phyloP scores from a whole-genome alignment of 2,113 vertebrate genomes.

The Malurus melanocephalus region DNA sequence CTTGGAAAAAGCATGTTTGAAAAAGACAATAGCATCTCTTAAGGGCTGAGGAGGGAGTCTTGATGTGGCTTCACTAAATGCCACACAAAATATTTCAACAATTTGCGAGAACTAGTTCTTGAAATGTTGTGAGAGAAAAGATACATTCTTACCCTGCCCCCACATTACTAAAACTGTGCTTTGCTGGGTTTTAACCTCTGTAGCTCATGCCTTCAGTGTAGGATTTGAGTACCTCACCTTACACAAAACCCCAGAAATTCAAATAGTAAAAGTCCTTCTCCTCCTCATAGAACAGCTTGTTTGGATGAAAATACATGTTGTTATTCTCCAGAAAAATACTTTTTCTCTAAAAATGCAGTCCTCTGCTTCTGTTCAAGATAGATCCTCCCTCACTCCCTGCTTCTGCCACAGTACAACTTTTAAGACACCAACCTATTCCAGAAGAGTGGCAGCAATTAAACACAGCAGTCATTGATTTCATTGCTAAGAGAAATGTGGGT shows the following conservation, averaged over 20 bases:
- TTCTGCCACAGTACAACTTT: background rate
- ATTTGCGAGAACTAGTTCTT: slow-evolving; percentile 31
- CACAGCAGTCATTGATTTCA: background rate
- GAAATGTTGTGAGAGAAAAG: slow-evolving; percentile 27
- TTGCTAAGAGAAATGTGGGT: background rate
- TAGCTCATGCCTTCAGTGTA: background rate
- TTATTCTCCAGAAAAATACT: background rate
- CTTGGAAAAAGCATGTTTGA: background rate
- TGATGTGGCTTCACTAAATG: slow-evolving; percentile 24
- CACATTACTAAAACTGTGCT: background rate
- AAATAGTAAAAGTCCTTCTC: background rate
- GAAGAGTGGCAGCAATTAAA: background rate
- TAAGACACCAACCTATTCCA: background rate
- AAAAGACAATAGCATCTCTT: slow-evolving; percentile 38
- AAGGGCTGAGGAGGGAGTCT: background rate
- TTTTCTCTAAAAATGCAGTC: background rate
- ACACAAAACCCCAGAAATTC: background rate
- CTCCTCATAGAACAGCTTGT: background rate
- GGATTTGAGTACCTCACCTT: background rate
- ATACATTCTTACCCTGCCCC: slow-evolving; percentile 43
- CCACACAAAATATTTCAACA: slow-evolving; percentile 27
- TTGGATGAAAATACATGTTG: background rate
- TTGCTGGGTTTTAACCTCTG: slow-evolving; percentile 14
- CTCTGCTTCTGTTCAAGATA: background rate
- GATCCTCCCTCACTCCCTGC: background rate